phyloP scores from a whole-genome alignment of 1,140 invertebrate species.

The Monomorium pharaonis region DNA sequence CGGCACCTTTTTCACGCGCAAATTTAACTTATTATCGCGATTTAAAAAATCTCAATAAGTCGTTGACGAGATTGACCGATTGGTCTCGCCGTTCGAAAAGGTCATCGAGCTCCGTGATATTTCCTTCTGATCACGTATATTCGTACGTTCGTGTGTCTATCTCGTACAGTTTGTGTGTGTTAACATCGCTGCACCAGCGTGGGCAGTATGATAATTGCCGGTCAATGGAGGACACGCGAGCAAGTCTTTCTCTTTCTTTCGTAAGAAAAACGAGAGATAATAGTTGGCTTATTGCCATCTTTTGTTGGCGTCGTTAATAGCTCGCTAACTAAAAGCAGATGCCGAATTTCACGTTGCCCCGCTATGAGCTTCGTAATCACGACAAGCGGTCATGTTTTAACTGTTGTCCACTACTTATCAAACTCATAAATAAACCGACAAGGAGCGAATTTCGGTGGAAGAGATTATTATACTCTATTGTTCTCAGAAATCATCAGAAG shows the following conservation, averaged over 20 bases:
- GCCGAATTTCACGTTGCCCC: neutral
- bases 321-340: neutral
- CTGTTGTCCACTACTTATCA: conserved; percentile 15
- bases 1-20: neutral
- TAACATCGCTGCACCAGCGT: conserved; percentile 50
- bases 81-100: neutral
- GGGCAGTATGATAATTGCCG: conserved; percentile 55
- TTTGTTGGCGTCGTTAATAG: conserved; percentile 32
- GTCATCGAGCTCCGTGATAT: conserved; percentile 42
- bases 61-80: conserved; percentile 41
- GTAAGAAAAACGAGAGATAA: neutral
- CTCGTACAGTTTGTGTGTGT: conserved; percentile 26
- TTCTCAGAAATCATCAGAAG: neutral
- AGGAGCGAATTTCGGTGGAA: neutral
- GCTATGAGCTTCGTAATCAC: neutral
- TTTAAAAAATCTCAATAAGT: conserved; percentile 22
- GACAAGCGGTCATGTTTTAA: neutral
- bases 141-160: neutral
- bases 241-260: neutral
- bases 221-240: conserved; percentile 43
- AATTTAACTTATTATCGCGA: conserved; percentile 26
- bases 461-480: neutral
- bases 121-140: conserved; percentile 31
- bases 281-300: neutral
- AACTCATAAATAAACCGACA: neutral